These are phyloP conservation scores for Drosophila bocki DNA, from an alignment of 1,140 invertebrate species.

Conservation along the genomic window DNA sequence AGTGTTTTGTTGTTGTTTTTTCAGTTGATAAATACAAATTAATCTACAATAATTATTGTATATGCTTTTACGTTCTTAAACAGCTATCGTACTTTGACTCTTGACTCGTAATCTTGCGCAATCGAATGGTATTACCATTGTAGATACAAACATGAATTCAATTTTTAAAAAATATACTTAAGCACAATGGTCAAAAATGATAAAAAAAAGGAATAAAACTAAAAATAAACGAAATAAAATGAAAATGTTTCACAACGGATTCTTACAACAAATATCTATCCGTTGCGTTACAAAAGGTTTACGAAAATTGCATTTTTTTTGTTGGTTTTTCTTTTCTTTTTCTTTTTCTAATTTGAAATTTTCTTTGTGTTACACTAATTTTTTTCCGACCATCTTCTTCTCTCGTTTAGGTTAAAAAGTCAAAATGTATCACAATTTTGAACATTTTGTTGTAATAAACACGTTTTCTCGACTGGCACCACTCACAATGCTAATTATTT, in stretches of 20 bases:
- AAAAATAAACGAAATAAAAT: slow-evolving; percentile 52
- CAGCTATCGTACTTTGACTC: slow-evolving; percentile 60
- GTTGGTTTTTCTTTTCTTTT: background rate
- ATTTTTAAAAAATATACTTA: slow-evolving; percentile 29
- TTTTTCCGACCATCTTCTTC: slow-evolving; percentile 45
- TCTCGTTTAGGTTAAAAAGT: slow-evolving; percentile 54
- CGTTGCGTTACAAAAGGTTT: slow-evolving; percentile 34
- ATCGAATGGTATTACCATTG: slow-evolving; percentile 17
- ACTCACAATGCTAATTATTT: slow-evolving; percentile 48
- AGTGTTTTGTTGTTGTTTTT: slow-evolving; percentile 36
- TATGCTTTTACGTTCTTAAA: slow-evolving; percentile 53
- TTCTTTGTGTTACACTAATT: slow-evolving; percentile 31
- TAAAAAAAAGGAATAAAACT: slow-evolving; percentile 25
- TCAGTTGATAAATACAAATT: slow-evolving; percentile 58
- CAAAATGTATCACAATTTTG: slow-evolving; percentile 82
- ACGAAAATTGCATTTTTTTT: slow-evolving; percentile 28
- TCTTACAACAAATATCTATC: slow-evolving; percentile 72
- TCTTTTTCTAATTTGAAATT: slow-evolving; percentile 29
- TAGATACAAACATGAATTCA: slow-evolving; percentile 40
- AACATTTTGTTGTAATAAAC: slow-evolving; percentile 63
- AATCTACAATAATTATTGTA: slow-evolving; percentile 58
- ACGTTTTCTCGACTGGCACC: slow-evolving; percentile 37
- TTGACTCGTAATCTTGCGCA: slow-evolving; percentile 15
- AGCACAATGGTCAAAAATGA: slow-evolving; percentile 28
- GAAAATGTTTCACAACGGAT: slow-evolving; percentile 35